Percentiles rank a stretch among this genome's conserved stretches.
phyloP scores from a whole-genome alignment of 2,888 invertebrate species.

The Epinotia demarniana region DNA sequence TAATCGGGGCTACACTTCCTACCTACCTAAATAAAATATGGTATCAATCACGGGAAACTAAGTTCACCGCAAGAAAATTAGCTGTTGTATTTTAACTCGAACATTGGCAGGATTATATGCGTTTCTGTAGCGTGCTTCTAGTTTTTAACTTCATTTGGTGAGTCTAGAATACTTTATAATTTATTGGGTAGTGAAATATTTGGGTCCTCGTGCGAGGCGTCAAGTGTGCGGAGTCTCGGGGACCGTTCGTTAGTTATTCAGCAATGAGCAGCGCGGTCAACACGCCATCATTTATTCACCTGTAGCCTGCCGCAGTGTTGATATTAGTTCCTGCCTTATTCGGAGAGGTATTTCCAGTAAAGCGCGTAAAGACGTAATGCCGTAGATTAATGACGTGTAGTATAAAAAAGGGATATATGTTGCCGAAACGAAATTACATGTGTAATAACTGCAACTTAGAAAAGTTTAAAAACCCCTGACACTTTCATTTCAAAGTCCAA shows the following conservation, averaged over 20 bases:
- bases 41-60: too few relatives aligned
- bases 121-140: not conserved
- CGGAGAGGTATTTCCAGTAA: not conserved
- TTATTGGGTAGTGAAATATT: conserved; percentile 15
- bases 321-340: conserved; percentile 39
- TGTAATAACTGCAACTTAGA: too few relatives aligned
- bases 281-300: conserved; percentile 60
- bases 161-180: not conserved
- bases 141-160: not conserved
- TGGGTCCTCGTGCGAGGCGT: not conserved
- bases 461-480: too few relatives aligned
- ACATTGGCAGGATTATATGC: too few relatives aligned
- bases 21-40: too few relatives aligned
- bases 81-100: too few relatives aligned
- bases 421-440: too few relatives aligned
- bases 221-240: not conserved
- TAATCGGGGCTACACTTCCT: too few relatives aligned
- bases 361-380: not conserved
- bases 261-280: conserved; percentile 53
- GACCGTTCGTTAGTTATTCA: conserved; percentile 46
- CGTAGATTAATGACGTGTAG: not conserved
- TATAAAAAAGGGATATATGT: too few relatives aligned
- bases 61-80: too few relatives aligned
- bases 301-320: conserved; percentile 50
- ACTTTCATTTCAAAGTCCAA: too few relatives aligned